These are phyloP conservation scores for Cantharis rufa DNA, from an alignment of 2,888 invertebrate genomes.

Conservation along the genomic window DNA sequence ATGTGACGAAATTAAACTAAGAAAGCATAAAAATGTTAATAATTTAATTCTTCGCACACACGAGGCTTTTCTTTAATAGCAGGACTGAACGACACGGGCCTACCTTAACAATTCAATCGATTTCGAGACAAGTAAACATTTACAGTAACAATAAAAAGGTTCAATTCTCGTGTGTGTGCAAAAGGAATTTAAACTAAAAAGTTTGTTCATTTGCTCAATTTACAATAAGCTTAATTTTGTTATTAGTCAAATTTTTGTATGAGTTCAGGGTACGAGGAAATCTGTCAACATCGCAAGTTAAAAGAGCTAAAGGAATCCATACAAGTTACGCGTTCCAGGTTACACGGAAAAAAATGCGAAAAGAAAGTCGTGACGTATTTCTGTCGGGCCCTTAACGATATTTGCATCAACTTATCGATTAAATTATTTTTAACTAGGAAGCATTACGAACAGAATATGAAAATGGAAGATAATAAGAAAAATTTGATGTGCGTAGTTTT, in stretches of 20 bases:
- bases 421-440: not conserved
- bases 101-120: not conserved
- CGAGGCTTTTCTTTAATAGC: not conserved
- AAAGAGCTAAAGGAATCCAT: too few species aligned
- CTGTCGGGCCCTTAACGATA: not conserved
- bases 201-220: not conserved
- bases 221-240: not conserved
- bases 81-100: not conserved
- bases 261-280: not conserved
- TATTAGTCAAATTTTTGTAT: not conserved
- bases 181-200: not conserved
- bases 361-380: not conserved
- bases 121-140: not conserved
- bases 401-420: not conserved
- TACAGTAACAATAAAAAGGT: not conserved
- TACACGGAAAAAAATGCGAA: not conserved
- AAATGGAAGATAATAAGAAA: constrained; percentile 10
- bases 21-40: not conserved
- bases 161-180: not conserved
- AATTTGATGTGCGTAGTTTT: constrained; percentile 24
- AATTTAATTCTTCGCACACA: not conserved
- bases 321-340: too few species aligned
- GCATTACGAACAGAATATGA: not conserved
- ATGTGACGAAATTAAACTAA: not conserved
- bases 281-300: too few species aligned